A percentile compares a stretch with the other conserved stretches of the same genome.
These are phyloP conservation scores for Eugnorisma glareosa DNA, from an alignment of 2,888 invertebrate genomes.

Conservation along the genomic window DNA sequence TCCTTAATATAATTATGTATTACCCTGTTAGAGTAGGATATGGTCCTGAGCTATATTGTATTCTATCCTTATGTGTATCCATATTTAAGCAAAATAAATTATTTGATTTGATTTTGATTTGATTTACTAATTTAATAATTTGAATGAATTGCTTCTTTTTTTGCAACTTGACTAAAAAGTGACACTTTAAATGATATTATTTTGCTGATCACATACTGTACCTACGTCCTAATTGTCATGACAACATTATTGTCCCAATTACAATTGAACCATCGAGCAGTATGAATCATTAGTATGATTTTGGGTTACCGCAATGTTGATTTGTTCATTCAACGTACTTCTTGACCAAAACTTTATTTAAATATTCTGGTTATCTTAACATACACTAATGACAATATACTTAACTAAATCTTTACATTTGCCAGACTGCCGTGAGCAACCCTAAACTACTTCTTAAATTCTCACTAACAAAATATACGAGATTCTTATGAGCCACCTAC, in stretches of 20 bases:
- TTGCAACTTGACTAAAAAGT: neutral
- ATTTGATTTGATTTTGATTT: no score
- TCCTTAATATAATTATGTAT: no score
- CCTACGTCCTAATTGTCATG: neutral
- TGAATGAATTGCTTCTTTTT: neutral
- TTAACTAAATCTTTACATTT: neutral
- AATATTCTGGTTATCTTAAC: neutral
- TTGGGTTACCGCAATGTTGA: neutral
- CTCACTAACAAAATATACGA: neutral
- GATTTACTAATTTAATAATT: neutral
- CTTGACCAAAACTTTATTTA: neutral
- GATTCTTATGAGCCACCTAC: conserved; percentile 18
- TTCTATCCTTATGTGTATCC: no score
- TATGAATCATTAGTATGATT: no score
- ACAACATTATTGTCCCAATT: neutral
- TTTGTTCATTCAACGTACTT: neutral
- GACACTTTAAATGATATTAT: neutral
- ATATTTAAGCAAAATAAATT: no score
- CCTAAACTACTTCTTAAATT: neutral
- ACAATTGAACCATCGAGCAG: neutral
- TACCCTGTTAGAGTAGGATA: no score
- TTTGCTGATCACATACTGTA: neutral
- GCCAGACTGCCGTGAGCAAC: neutral
- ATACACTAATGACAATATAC: neutral
- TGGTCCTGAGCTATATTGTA: no score